These are phyloP conservation scores for Ectobius pallidus DNA, from an alignment of 2,888 invertebrate genomes.

Conservation along the genomic window DNA sequence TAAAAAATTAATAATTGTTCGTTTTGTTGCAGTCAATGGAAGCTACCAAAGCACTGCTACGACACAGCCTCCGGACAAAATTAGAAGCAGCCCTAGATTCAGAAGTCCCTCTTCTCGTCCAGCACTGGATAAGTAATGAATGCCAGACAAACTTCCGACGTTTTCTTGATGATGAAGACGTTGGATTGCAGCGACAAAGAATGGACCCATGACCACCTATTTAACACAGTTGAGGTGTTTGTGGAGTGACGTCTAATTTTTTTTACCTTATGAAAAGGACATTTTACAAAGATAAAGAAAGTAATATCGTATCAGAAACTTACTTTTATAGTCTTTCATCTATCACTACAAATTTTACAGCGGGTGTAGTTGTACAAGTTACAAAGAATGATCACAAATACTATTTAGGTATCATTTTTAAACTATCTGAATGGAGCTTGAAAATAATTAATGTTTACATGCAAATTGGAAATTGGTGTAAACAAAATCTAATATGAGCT, in stretches of 20 bases:
- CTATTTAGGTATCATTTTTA: not conserved
- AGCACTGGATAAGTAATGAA: constrained; percentile 76
- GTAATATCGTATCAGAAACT: too few relatives aligned
- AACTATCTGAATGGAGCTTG: not conserved
- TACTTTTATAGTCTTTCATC: not conserved
- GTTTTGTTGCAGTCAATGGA: constrained; percentile 64
- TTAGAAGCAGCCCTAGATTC: constrained; percentile 67
- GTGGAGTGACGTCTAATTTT: not conserved
- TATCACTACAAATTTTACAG: not conserved
- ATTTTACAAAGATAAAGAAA: not conserved
- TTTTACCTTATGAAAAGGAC: not conserved
- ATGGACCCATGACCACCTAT: constrained; percentile 29
- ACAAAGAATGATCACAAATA: not conserved
- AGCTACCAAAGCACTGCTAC: constrained; percentile 63
- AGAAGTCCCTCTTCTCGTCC: constrained; percentile 70
- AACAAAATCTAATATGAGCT: not conserved
- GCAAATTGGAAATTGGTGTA: too few relatives aligned
- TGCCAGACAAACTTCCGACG: constrained; percentile 63
- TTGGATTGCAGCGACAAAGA: constrained; percentile 40
- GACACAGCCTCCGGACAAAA: constrained; percentile 63
- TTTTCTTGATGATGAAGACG: constrained; percentile 43
- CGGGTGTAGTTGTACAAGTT: not conserved
- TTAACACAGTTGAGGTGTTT: constrained; percentile 5
- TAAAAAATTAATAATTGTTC: too few relatives aligned
- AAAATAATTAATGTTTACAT: too few relatives aligned